Base-by-base conservation (phyloP, 2,797 vertebrate genomes). In the Oryzias dopingdopingensis region DNA sequence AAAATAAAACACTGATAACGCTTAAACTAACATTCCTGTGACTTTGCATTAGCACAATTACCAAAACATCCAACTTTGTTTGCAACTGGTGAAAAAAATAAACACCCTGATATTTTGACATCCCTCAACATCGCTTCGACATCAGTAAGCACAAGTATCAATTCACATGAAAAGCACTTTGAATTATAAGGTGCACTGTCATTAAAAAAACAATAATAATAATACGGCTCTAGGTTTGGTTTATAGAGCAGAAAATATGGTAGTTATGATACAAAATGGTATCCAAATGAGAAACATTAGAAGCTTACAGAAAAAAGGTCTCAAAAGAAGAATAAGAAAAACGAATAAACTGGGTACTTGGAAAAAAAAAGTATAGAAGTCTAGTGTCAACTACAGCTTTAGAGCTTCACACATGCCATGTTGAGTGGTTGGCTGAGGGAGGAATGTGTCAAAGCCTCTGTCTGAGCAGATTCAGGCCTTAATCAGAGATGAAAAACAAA, bases 381-480 rank as follows among this genome's bases (percentile, higher is more conserved):
- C 57, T 60, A 49, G 59, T 70, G 73, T 84, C 52, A 65, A 80
- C 85, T 86, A 37, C 85, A 87, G 70, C 72, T 85, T 86, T 73
- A 84, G 83, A 87, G 76, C 74, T 67, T 85, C 74, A 84, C 89
- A 88, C 88, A 85, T 88, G 87, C 73, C 78, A 67, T 78, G 76
- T 77, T 57, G 72, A 77, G 79, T 69, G 72, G 74, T 52, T 74
- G 73, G 76, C 82, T 80, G 85, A 79, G 76, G 82, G 78, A 75
- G 73, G 20, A 70, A 85, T 62, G 78, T 76, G 85, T 82, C 78
- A 85, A 77, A 82, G 76, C 67, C 81, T 73, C 82, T 78, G 84
- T 90, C 89, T 90, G 85, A 89, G 75, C 67, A 83, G 79, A 89
- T 90, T 89, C 89, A 85, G 85, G 89, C 80, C 79, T 80, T 76